phyloP scores from a whole-genome alignment of 2,888 invertebrate species.

The Chrysodeixis includens region DNA sequence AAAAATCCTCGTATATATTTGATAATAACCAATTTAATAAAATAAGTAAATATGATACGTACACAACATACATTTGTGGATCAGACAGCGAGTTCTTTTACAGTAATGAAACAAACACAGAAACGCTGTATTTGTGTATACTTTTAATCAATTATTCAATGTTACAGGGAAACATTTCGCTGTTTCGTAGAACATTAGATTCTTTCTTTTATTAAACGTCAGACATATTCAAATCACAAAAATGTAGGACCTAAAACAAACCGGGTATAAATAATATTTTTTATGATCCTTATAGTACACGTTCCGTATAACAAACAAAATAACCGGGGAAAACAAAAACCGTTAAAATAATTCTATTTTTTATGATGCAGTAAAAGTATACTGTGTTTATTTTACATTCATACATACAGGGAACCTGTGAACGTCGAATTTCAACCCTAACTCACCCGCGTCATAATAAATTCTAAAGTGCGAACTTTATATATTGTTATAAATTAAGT shows the following conservation, averaged over 20 bases:
- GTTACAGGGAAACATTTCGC: not conserved
- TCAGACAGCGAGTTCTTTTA: not conserved
- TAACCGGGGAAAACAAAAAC: not conserved
- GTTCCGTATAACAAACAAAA: not conserved
- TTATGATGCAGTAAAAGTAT: not conserved
- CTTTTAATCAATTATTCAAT: not conserved
- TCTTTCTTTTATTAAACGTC: not conserved
- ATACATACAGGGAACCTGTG: not conserved
- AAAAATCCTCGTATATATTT: not conserved
- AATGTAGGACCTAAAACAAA: not conserved
- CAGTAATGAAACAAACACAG: not conserved
- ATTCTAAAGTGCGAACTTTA: conserved; percentile 49
- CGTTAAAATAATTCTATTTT: not conserved
- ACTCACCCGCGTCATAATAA: conserved; percentile 31
- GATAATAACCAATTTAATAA: not conserved
- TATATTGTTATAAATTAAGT: conserved; percentile 52
- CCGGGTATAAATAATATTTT: not conserved
- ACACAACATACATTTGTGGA: not conserved
- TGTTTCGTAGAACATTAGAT: not conserved
- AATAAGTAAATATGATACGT: not conserved
- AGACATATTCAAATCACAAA: not conserved
- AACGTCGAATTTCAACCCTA: conserved; percentile 14
- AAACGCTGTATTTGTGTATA: not conserved
- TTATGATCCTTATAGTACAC: not conserved
- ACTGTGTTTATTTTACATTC: conserved; percentile 1